Conservation (phyloP, 1,140 invertebrate species). For the Brachionus rotundiformis region DNA sequence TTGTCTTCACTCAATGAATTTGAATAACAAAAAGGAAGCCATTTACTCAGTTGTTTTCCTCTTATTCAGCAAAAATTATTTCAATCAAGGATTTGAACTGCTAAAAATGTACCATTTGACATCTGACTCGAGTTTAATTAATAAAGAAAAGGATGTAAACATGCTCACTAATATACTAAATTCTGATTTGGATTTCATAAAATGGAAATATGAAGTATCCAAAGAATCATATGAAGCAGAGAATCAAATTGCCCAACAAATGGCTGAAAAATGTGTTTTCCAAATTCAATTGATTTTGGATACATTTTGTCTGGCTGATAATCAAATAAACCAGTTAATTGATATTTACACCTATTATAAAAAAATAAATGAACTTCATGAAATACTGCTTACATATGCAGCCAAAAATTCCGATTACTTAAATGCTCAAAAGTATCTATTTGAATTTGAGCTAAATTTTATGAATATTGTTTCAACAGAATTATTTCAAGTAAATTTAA, state of each 20-base stretch:
- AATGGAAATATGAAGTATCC: slow-evolving; percentile 20
- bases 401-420: neutral
- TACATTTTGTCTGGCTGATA: slow-evolving; percentile 9
- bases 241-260: slow-evolving; percentile 13
- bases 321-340: slow-evolving; percentile 19
- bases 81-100: neutral
- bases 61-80: slow-evolving; percentile 40
- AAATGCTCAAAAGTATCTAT: slow-evolving; percentile 43
- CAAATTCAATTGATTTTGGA: slow-evolving; percentile 45
- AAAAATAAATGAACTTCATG: slow-evolving; percentile 16
- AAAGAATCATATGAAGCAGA: neutral
- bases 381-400: neutral
- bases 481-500: slow-evolving; percentile 30
- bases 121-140: slow-evolving; percentile 22
- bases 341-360: slow-evolving; percentile 42
- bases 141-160: slow-evolving; percentile 31
- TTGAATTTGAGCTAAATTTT: slow-evolving; percentile 40
- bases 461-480: slow-evolving; percentile 7
- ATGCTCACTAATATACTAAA: slow-evolving; percentile 14
- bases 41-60: slow-evolving; percentile 43
- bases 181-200: slow-evolving; percentile 34
- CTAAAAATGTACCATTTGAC: slow-evolving; percentile 27
- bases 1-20: slow-evolving; percentile 43
- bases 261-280: slow-evolving; percentile 34
- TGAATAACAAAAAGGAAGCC: slow-evolving; percentile 44